Evolutionary conservation across 2,888 invertebrate genomes (phyloP), one percentile per base, ranked within the genome.

Genomic region (Synergus itoensis): DNA sequence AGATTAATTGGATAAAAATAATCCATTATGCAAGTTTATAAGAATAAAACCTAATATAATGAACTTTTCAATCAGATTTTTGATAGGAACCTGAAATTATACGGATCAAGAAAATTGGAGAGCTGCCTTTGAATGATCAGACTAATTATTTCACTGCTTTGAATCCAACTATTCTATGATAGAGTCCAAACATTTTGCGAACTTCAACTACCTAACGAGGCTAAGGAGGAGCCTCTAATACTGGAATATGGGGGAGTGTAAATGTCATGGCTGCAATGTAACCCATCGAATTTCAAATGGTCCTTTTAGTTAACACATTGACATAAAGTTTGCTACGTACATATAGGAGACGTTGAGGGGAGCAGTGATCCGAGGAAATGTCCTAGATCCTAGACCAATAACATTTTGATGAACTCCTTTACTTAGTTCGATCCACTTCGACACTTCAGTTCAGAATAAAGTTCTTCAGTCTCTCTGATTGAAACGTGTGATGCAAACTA

Each of bases 401-500:
- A 79, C 79, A 80, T 79, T 81, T 83, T 81, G 79, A 83, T 81
- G 79, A 84, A 84, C 75, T 62, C 28, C 78, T 77, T 67, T 80
- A 80, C 28, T 28, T 76, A 69, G 76, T 78, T 79, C 80, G 78
- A 84, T 65, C 77, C 41, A 83, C 63, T 81, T 78, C 41, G 16
- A 53, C 69, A 53, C 69, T 53, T 73, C 14, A n/a, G 14, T 73
- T 53, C 16, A 28, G 48, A 48, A 36, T 53, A 73, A 73, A 53
- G 36, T 73, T 45, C 36, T 36, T 21, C n/a, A 21, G 36, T 7
- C 48, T 5, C 36, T 40, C 8, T 48, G 28, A 69, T 28, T 69
- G 5, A 73, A n/a, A 48, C 69, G 69, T 53, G 53, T 53, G 40
- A 73, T 53, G 5, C 14, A 0, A 67, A 67, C 11, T 41, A 41